Evolutionary conservation across 2,113 vertebrate genomes (phyloP), one percentile per base, ranked within the genome.

Genomic region (Pheucticus melanocephalus): DNA sequence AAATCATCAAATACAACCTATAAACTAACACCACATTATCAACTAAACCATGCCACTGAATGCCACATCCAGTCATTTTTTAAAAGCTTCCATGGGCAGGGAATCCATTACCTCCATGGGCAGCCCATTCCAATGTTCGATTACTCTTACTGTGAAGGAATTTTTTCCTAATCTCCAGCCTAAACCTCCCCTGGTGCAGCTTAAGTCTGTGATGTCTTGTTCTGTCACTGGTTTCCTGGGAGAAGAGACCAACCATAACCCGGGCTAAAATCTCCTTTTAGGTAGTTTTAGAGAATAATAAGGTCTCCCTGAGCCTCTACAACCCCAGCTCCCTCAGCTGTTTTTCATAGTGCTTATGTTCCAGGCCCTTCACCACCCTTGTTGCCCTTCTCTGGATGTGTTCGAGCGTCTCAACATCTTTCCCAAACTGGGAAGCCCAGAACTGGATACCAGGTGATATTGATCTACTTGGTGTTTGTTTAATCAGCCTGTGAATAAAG

Each of bases 81-180:
- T n/a, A 40, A 40, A 19, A 1, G 4, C 3, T 42, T 65, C 15
- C 5, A 3, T 23, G 19, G 4, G 3, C 2, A 0, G 8, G 8
- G 19, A 30, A 19, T 23, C 19, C 14, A 23, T 7, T 23, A n/a
- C 23, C n/a, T 24, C 10, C 24, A 10, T 47, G 30, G 19, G n/a
- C n/a, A 65, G n/a, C 50, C 59, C 42, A 20, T 73, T 73, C 16
- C 39, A 39, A 5, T 18, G 9, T 63, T 23, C 28, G 23, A 8
- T 27, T 30, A n/a, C 6, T 73, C 59, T 40, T 56, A 12, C 7
- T 28, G 24, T 10, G 12, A 56, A 40, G 15, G 28, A 4, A 10
- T 24, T 47, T 54, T 56, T 56, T n/a, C n/a, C 8, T 56, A 11
- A 65, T 40, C 5, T 56, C 12, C 23, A 48, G 10, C 15, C 28